phyloP scores from a whole-genome alignment of 2,113 vertebrate genomes.

The Callorhinus ursinus region DNA sequence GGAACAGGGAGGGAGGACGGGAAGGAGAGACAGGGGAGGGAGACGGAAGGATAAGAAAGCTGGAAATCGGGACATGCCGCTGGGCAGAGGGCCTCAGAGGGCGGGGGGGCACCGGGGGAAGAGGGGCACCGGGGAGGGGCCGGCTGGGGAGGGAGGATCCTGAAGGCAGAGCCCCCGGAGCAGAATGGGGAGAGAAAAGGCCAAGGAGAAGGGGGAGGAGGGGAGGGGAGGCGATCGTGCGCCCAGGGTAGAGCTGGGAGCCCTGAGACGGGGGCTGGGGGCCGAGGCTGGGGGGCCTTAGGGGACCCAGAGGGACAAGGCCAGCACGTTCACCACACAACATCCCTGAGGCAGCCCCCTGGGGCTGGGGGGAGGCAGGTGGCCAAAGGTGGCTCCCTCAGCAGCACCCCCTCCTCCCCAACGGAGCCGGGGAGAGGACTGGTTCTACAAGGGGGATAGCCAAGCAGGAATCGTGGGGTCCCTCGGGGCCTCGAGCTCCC shows the following conservation, averaged over 20 bases:
- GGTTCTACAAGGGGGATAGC: neutral
- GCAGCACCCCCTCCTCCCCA: too few relatives aligned
- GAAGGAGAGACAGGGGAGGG: neutral
- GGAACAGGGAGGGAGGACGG: neutral
- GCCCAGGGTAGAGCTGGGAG: neutral
- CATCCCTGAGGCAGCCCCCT: too few relatives aligned
- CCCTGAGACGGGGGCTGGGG: neutral
- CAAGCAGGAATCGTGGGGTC: rapidly evolving
- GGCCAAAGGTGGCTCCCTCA: neutral
- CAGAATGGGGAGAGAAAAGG: neutral
- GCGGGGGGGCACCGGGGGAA: neutral
- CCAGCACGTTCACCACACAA: neutral
- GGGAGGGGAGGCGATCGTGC: neutral
- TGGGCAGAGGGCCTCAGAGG: neutral
- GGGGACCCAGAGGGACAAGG: neutral
- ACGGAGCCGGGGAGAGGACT: neutral
- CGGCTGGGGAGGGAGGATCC: neutral
- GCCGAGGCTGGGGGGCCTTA: neutral
- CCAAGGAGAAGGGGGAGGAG: neutral
- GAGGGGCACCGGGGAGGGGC: neutral
- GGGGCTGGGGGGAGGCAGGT: neutral
- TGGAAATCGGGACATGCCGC: neutral
- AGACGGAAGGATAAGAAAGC: neutral
- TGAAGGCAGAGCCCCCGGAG: neutral
- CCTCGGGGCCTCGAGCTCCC: rapidly evolving